phyloP scores from a whole-genome alignment of 2,888 invertebrate genomes.

The Mongoloraphidia duomilia region DNA sequence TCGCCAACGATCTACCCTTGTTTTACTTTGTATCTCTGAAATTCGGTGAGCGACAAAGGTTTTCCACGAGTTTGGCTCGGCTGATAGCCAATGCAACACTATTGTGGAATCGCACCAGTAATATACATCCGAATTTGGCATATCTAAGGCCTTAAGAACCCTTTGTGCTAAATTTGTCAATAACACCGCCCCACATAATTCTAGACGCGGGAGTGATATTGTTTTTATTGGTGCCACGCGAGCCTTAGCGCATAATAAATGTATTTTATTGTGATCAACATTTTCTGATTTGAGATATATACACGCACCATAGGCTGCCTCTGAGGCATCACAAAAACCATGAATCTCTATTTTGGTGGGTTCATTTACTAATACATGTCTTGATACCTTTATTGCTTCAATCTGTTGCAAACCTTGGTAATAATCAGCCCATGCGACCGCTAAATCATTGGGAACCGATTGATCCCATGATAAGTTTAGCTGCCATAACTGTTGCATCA shows the following conservation, averaged over 20 bases:
- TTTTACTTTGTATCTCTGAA: not conserved
- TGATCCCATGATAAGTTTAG: constrained; percentile 3
- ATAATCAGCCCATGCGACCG: too few species aligned
- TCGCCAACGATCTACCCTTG: not conserved
- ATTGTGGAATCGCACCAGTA: not conserved
- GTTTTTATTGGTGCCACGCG: not conserved
- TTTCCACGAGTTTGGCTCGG: not conserved
- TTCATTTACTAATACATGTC: too few species aligned
- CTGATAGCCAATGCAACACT: not conserved
- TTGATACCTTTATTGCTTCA: too few species aligned
- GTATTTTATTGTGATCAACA: not conserved
- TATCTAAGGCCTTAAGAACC: not conserved
- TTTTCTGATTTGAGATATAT: too few species aligned
- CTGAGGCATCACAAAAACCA: too few species aligned
- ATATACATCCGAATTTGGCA: not conserved
- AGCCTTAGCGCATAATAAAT: not conserved
- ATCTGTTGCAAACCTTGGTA: too few species aligned
- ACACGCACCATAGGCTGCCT: too few species aligned
- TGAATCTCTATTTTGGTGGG: too few species aligned
- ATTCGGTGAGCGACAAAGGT: not conserved
- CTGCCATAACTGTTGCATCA: not conserved
- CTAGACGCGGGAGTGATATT: not conserved
- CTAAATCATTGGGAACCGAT: too few species aligned
- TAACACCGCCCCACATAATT: not conserved
- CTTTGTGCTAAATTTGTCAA: not conserved